Percentiles rank a stretch among this genome's conserved stretches.
phyloP scores from a whole-genome alignment of 2,888 invertebrate genomes.

The Drosophila tanythrix region DNA sequence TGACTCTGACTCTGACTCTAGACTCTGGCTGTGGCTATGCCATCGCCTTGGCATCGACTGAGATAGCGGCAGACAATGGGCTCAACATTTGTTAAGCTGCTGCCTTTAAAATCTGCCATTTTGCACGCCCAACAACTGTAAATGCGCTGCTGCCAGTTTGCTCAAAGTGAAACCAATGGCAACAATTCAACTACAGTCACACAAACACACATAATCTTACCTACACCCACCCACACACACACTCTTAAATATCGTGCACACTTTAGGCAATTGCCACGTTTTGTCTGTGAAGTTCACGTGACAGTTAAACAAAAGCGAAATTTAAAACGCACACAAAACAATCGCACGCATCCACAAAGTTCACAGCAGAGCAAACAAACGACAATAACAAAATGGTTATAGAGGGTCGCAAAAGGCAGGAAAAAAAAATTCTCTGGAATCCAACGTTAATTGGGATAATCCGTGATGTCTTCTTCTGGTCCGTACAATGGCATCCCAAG shows the following conservation, averaged over 20 bases:
- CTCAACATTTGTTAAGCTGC: constrained; percentile 58
- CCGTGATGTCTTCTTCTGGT: constrained; percentile 67
- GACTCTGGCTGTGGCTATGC: constrained; percentile 12
- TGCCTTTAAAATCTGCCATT: constrained; percentile 54
- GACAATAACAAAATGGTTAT: constrained; percentile 11
- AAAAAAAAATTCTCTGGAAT: constrained; percentile 55
- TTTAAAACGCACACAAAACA: constrained; percentile 48
- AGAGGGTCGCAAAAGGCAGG: constrained; percentile 18
- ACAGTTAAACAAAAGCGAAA: constrained; percentile 58
- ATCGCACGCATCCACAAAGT: constrained; percentile 21
- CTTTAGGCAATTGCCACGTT: constrained; percentile 47
- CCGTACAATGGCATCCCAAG: constrained; percentile 38
- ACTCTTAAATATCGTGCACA: constrained; percentile 38
- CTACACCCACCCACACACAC: constrained; percentile 9
- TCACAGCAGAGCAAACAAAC: constrained; percentile 7
- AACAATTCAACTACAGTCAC: constrained; percentile 39
- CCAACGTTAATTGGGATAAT: constrained; percentile 77
- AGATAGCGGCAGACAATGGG: constrained; percentile 48
- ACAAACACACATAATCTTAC: constrained; percentile 11
- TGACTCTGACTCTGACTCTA: constrained; percentile 1
- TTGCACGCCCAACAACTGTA: constrained; percentile 55
- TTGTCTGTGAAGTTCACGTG: constrained; percentile 50
- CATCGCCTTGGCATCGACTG: constrained; percentile 17
- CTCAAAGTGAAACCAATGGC: constrained; percentile 60
- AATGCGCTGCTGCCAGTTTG: constrained; percentile 35